Conservation (phyloP, 2,888 invertebrate species). For the Odiellus spinosus region DNA sequence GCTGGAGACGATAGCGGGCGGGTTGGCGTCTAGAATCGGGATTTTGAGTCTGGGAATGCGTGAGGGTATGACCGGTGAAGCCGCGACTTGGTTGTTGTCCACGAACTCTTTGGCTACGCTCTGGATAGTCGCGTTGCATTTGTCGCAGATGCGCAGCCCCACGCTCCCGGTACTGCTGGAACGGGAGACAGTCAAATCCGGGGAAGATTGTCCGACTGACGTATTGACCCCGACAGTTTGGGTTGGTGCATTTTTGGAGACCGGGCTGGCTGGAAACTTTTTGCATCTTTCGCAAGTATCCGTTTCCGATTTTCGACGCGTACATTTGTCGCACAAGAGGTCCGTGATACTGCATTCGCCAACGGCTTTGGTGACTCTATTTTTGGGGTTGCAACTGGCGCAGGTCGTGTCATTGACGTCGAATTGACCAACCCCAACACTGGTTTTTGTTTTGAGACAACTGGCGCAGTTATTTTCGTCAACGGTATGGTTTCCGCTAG, state of each 20-base stretch:
- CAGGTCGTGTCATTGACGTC: no score
- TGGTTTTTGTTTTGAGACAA: no score
- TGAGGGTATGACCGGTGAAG: slow-evolving; percentile 6
- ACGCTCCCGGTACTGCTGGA: slow-evolving; percentile 1
- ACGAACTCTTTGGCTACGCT: slow-evolving; percentile 35
- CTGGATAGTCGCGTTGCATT: slow-evolving; percentile 42
- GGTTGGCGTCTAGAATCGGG: no score
- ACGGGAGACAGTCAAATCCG: background rate
- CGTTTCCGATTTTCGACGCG: background rate
- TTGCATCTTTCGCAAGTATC: background rate
- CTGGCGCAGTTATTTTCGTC: no score
- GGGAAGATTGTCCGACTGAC: slow-evolving; percentile 3
- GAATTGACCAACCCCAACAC: no score
- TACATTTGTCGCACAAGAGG: background rate
- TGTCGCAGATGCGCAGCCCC: slow-evolving; percentile 36
- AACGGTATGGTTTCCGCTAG: no score
- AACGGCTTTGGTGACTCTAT: no score
- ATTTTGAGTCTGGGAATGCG: slow-evolving; percentile 5
- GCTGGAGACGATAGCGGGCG: no score
- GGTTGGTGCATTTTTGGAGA: no score
- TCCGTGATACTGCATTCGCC: background rate
- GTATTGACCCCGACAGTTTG: slow-evolving; percentile 13
- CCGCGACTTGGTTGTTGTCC: slow-evolving; percentile 9
- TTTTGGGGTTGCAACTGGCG: no score
- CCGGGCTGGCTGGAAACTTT: no score